Percentiles rank a stretch among this genome's conserved stretches.
phyloP scores from a whole-genome alignment of 2,113 vertebrate genomes.

The Limanda limanda region DNA sequence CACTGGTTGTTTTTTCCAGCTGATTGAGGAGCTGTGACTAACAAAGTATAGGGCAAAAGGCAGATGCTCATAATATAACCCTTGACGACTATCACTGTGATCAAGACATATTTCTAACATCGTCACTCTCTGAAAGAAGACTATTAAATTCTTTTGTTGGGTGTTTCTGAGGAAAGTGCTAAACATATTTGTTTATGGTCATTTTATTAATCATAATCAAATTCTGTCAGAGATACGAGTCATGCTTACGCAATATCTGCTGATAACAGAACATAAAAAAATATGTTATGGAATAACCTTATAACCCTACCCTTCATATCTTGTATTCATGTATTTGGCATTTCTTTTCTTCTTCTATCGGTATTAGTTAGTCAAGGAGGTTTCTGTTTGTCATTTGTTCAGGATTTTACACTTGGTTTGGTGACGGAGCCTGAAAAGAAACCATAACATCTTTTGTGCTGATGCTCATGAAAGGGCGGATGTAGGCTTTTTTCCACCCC shows the following conservation, averaged over 20 bases:
- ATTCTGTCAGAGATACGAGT: neutral
- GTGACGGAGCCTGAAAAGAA: neutral
- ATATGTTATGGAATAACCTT: neutral
- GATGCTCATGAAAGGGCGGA: neutral
- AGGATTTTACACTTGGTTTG: neutral
- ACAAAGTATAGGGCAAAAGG: constrained; percentile 14
- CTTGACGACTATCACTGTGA: neutral
- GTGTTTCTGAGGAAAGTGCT: neutral
- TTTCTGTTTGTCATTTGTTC: neutral
- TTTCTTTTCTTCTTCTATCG: neutral
- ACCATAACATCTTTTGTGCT: neutral
- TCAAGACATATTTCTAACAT: neutral
- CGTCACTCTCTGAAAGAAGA: too few relatives aligned
- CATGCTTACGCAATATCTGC: neutral
- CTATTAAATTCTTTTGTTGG: too few relatives aligned
- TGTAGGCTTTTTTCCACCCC: neutral
- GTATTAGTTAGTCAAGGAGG: neutral
- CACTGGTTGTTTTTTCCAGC: constrained; percentile 4
- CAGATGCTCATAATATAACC: constrained; percentile 9
- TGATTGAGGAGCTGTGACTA: neutral
- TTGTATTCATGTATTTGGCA: neutral
- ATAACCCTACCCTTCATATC: neutral
- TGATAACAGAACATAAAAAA: neutral
- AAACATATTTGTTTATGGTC: neutral
- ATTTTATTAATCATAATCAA: neutral